Conservation (phyloP, 2,797 vertebrate species). For the Chaetophractus vellerosus region DNA sequence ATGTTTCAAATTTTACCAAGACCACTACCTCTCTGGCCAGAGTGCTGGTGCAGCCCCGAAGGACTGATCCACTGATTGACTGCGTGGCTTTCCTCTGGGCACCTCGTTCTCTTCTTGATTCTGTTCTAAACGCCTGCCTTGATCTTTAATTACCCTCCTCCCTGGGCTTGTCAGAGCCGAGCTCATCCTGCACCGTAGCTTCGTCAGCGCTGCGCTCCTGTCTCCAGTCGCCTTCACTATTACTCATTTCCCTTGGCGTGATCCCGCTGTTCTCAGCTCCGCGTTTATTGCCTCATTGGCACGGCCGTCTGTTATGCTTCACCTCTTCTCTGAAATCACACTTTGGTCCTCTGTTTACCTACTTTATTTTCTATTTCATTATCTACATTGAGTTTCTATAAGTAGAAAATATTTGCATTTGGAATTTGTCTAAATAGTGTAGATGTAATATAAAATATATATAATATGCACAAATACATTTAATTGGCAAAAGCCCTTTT, state of each 20-base stretch:
- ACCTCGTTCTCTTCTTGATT: conserved; percentile 58
- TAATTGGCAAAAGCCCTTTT: neutral
- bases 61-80: too few species aligned
- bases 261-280: conserved; percentile 51
- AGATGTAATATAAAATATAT: neutral
- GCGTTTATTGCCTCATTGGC: neutral
- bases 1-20: conserved; percentile 43
- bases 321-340: neutral
- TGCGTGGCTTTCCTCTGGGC: too few species aligned
- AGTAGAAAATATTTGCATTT: neutral
- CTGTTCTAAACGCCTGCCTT: conserved; percentile 59
- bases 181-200: conserved; percentile 57
- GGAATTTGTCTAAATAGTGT: conserved; percentile 43
- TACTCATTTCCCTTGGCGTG: conserved; percentile 72
- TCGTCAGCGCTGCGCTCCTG: conserved; percentile 56
- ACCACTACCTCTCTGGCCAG: too few species aligned
- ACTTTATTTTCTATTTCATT: conserved; percentile 59
- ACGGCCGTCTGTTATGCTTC: neutral
- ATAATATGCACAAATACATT: neutral
- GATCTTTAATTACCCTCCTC: conserved; percentile 75
- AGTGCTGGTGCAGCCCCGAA: too few species aligned
- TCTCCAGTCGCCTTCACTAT: conserved; percentile 52
- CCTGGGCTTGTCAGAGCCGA: conserved; percentile 41
- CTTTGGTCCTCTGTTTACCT: neutral
- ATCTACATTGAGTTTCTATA: neutral